Evolutionary conservation across 2,113 vertebrate genomes (phyloP), one percentile per base, ranked within the genome.

Genomic region (Oreochromis tanganicae): DNA sequence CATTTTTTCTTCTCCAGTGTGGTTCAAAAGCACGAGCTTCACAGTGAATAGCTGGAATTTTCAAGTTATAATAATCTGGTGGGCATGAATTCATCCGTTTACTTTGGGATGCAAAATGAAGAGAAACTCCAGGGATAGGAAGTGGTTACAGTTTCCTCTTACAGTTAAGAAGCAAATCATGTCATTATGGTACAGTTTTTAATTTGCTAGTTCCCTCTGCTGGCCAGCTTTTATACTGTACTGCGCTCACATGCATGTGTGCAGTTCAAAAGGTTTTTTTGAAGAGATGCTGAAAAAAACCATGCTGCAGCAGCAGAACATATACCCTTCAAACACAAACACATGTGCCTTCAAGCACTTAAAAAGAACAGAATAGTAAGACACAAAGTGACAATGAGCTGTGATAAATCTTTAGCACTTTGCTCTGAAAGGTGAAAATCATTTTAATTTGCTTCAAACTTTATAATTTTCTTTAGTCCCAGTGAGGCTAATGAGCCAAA

Each of bases 181-280:
- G 48, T 48, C 21, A 43, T 41, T 82, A 56, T 38, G 75, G 75
- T 88, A 90, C 83, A 91, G 86, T 90, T 79, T 90, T 88, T 68
- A 90, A 91, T 92, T 94, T 84, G 68, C 80, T 94, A 90, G 91
- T 94, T 94, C 95, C 95, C 94, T 94, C 95, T 96, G 91, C 95
- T 96, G 95, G 95, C 80, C 91, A 54, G 86, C 87, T 48, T 13
- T 79, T 43, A 93, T 82, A 93, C 83, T 91, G 87, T 92, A 73
- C 54, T 46, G 34, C 11, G 7, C 7, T 52, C 32, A 29, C 10
- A 24, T 52, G 46, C 83, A 54, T 34, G 41, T 7, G 34, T 78
- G 50, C 6, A 52, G 10, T 54, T 63, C 7, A 43, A 32, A 85
- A 36, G 50, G 43, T 50, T 75, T 7, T 71, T 63, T 48, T 21